Evolutionary conservation across 2,113 vertebrate genomes (phyloP).

Genomic region (Albula glossodonta): DNA sequence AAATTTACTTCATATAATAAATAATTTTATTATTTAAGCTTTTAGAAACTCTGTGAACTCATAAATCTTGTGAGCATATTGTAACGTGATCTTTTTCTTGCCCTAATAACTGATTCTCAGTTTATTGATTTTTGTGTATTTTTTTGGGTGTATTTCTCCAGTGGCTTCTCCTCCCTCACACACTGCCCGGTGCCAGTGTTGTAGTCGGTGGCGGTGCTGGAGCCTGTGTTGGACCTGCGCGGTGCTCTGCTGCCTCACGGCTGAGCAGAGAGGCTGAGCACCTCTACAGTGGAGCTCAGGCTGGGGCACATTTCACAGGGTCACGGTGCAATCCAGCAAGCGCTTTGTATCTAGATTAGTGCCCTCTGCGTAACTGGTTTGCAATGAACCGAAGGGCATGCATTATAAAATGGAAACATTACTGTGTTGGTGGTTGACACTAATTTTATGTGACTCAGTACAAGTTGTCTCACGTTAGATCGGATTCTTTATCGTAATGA

Average conservation of each 20-base stretch:
- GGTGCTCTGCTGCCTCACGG: too few relatives aligned
- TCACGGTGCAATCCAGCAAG: conserved; percentile 62
- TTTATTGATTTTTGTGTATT: neutral
- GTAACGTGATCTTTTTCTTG: neutral
- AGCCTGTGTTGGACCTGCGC: neutral
- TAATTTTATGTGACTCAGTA: conserved; percentile 45
- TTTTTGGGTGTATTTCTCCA: neutral
- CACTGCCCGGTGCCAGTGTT: neutral
- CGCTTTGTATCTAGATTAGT: conserved; percentile 64
- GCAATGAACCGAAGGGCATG: conserved; percentile 60
- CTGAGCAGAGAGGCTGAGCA: neutral
- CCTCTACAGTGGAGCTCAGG: conserved; percentile 47
- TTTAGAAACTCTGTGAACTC: too few relatives aligned
- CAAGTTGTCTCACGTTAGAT: conserved; percentile 57
- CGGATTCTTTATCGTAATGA: conserved; percentile 58
- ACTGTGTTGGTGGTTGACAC: conserved; percentile 46
- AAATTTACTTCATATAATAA: too few relatives aligned
- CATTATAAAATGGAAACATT: conserved; percentile 52
- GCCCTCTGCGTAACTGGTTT: conserved; percentile 60
- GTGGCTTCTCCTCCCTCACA: neutral
- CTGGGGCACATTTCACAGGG: conserved; percentile 58
- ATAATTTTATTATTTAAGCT: too few relatives aligned
- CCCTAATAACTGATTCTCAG: neutral
- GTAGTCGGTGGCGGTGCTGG: too few relatives aligned
- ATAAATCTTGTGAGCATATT: too few relatives aligned